Percentiles rank a stretch among this genome's conserved stretches.
These are phyloP conservation scores for Climacteris rufus DNA, from an alignment of 2,113 vertebrate genomes.

Conservation along the genomic window DNA sequence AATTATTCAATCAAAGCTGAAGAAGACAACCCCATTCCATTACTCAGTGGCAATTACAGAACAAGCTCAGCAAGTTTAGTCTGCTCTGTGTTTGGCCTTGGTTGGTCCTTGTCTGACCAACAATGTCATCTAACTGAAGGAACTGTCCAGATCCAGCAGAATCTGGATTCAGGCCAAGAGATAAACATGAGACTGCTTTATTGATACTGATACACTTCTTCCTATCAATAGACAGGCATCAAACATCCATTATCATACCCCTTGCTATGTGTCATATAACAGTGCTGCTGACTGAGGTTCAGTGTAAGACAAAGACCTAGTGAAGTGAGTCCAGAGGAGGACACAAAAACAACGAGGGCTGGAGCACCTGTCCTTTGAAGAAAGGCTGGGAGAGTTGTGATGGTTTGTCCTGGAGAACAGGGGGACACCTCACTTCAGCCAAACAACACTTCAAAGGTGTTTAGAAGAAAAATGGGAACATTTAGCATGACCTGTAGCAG, in stretches of 20 bases:
- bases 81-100: not conserved
- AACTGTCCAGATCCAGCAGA: not conserved
- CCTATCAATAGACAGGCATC: rapidly evolving
- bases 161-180: not conserved
- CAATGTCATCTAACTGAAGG: not conserved
- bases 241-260: not conserved
- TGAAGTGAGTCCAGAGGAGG: not conserved
- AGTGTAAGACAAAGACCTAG: not conserved
- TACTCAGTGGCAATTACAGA: not conserved
- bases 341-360: not conserved
- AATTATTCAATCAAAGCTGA: not conserved
- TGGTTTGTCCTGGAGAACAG: not conserved
- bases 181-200: not conserved
- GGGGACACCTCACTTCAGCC: rapidly evolving
- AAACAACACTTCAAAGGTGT: not conserved
- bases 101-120: not conserved
- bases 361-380: not conserved
- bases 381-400: not conserved
- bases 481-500: rapidly evolving
- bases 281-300: not conserved
- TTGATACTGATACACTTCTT: not conserved
- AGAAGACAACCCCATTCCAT: not conserved
- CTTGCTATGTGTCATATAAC: not conserved
- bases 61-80: not conserved
- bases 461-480: not conserved